Base-by-base conservation (phyloP, 2,797 vertebrate genomes). In the Sparidentex hasta region DNA sequence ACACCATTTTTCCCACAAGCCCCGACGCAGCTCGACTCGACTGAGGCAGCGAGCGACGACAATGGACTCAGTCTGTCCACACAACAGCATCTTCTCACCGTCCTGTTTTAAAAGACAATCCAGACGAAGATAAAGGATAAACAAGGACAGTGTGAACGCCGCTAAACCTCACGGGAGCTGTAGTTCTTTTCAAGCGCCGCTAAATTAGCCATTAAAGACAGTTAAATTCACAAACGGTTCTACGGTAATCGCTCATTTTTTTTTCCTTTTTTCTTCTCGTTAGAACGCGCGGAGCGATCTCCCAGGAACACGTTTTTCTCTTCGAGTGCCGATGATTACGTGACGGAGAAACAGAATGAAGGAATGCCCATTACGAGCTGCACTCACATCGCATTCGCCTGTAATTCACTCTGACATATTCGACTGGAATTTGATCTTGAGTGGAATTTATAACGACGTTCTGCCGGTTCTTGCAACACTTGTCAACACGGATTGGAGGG, bases 391-490 rank as follows among this genome's bases (percentile, higher is more conserved):
- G 55, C 38, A 83, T 82, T 86, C 70, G 72, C 74, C 70, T 61
- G 64, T 84, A 85, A 91, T 80, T 83, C 76, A 74, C 33, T 54
- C 57, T 87, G 90, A 89, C 87, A 82, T 20, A 16, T 92, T 80
- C 88, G 78, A 90, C 88, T 74, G 20, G 68, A 77, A 80, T 88
- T 72, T 90, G 86, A 86, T 82, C 63, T 68, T 3, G 79, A 85
- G 75, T 38, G 11, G 76, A 83, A 89, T 89, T 57, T 62, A 20
- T 69, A 76, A 85, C 65, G 81, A 62, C 59, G 20, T 11, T 56
- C 23, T 38, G 44, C 68, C 21, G n/a, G 25, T 76, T 86, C 82
- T 65, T 51, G 57, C 52, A 76, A 74, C 68, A 41, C 65, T 69
- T 76, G 73, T 88, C 86, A 68, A 76, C 66, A 70, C 82, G 61